Evolutionary conservation across 1,140 invertebrate genomes (phyloP), one percentile per base, ranked within the genome.

Genomic region (Adelges cooleyi): DNA sequence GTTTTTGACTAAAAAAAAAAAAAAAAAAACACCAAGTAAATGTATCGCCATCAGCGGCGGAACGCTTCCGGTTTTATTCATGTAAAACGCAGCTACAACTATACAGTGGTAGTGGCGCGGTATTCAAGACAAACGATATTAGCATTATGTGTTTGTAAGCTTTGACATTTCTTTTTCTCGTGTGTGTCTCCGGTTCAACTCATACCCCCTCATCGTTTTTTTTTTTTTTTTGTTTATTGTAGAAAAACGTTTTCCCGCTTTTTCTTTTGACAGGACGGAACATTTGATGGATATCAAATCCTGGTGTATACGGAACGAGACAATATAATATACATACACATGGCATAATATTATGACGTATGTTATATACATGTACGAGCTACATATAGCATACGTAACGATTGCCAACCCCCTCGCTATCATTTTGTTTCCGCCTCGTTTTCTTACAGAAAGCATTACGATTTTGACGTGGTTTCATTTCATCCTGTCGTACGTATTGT

Each of bases 131-230:
- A 62, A 62, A 62, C 56, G 56, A 62, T 62, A 62, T 62, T 62
- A 62, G 56, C 56, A 62, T 62, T 62, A 62, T 62, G 56, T 62
- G 56, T 62, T 62, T 62, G 56, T 62, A 62, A 62, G 56, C 56
- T 62, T 62, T 62, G 56, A 46, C 56, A 62, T 62, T 62, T 62
- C 42, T 62, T 62, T 59, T 62, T 25, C 38, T 59, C 17, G 42
- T 15, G 15, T 27, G 11, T 48, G 29, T 33, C 29, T 33, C 29
- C 29, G 29, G 29, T 33, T 33, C 29, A 6, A 11, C 29, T 33
- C 29, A 6, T 33, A 33, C 29, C 29, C 29, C 29, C 11, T n/a
- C n/a, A n/a, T n/a, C n/a, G 0, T 44, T 0, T 42, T 11, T 27
- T 6, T 23, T 38, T 46, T 17, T 20, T 20, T 18, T 48, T 59